phyloP scores from a whole-genome alignment of 2,888 invertebrate species.

The Encarsia formosa region DNA sequence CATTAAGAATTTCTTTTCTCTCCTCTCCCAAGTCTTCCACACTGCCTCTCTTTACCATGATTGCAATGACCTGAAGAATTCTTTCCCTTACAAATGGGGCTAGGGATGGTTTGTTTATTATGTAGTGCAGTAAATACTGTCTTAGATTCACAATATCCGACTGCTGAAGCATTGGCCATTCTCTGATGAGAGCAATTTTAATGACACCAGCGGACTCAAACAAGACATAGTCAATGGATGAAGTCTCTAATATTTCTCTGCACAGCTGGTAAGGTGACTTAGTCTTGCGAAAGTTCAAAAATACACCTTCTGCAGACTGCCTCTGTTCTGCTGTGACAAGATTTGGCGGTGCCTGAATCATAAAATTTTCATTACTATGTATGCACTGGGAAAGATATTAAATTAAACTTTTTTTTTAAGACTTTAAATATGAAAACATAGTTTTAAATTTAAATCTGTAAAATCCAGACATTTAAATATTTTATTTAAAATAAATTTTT shows the following conservation, averaged over 20 bases:
- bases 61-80: conserved; percentile 73
- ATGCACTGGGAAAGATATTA: no score
- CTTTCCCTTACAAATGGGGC: conserved; percentile 75
- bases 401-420: no score
- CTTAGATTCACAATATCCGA: conserved; percentile 67
- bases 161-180: conserved; percentile 73
- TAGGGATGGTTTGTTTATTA: conserved; percentile 63
- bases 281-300: conserved; percentile 76
- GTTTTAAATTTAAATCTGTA: no score
- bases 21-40: conserved; percentile 70
- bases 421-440: no score
- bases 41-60: conserved; percentile 81
- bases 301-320: conserved; percentile 75
- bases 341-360: conserved; percentile 70
- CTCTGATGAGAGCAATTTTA: conserved; percentile 76
- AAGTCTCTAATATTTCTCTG: conserved; percentile 71
- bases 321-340: conserved; percentile 73
- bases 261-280: conserved; percentile 79
- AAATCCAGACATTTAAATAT: no score
- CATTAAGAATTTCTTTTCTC: conserved; percentile 64
- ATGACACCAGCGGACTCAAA: conserved; percentile 84
- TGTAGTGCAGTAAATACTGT: conserved; percentile 75
- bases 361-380: neutral
- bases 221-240: conserved; percentile 71
- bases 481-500: no score